A percentile compares a stretch with the other conserved stretches of the same genome.
Evolutionary conservation across 1,140 invertebrate species (phyloP).

Genomic region (Drosophila sulfurigaster): DNA sequence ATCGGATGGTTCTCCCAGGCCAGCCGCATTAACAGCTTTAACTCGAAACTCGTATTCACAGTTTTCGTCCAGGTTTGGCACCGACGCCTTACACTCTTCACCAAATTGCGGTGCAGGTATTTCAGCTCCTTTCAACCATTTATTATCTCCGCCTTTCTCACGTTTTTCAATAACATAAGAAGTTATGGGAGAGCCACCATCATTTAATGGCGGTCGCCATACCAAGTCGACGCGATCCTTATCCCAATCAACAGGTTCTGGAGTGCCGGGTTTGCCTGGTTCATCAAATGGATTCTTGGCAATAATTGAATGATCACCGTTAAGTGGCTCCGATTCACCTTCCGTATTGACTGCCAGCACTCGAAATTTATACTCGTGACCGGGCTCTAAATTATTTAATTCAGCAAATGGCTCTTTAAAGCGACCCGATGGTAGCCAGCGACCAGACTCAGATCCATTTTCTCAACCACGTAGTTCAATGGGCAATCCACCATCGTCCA

Average conservation of each 20-base stretch:
- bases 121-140: conserved; percentile 95
- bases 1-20: conserved; percentile 95
- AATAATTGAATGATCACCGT: conserved; percentile 94
- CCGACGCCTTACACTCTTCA: conserved; percentile 92
- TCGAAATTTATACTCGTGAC: conserved; percentile 98
- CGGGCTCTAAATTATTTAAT: conserved; percentile 93
- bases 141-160: conserved; percentile 93
- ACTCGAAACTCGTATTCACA: conserved; percentile 99
- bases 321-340: conserved; percentile 96
- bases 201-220: conserved; percentile 95
- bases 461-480: conserved; percentile 97
- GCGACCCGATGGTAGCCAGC: conserved; percentile 93
- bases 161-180: conserved; percentile 97
- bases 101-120: conserved; percentile 85
- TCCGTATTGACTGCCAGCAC: conserved; percentile 98
- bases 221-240: conserved; percentile 96
- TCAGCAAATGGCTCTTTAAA: conserved; percentile 93
- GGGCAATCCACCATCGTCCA: conserved; percentile 95
- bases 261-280: conserved; percentile 95
- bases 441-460: conserved; percentile 93
- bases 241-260: conserved; percentile 97
- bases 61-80: conserved; percentile 95
- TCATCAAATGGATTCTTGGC: conserved; percentile 99
- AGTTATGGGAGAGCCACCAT: conserved; percentile 96
- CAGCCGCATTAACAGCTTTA: conserved; percentile 97